phyloP scores from a whole-genome alignment of 2,797 vertebrate species.

The Muraenolepis orangiensis region DNA sequence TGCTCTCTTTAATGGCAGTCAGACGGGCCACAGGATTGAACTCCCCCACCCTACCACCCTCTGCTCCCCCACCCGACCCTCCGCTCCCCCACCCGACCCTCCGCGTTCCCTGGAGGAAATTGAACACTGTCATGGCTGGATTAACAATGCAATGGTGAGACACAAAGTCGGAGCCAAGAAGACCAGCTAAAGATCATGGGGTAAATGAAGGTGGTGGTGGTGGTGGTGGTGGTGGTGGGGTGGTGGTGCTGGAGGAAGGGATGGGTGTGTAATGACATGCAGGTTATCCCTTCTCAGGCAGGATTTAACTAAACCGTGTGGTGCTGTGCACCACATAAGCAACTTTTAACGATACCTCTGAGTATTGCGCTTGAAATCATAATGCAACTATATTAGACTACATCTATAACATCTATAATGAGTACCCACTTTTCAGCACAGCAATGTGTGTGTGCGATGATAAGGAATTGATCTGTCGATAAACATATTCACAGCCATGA shows the following conservation, averaged over 20 bases:
- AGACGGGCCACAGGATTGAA: slow-evolving; percentile 53
- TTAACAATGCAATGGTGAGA: slow-evolving; percentile 97
- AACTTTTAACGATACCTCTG: slow-evolving; percentile 46
- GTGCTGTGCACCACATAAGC: slow-evolving; percentile 51
- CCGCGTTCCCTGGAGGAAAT: slow-evolving; percentile 95
- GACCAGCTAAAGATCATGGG: slow-evolving; percentile 84
- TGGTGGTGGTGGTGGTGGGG: slow-evolving; percentile 20
- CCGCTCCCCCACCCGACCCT: slow-evolving; percentile 62
- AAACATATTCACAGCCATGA: background rate
- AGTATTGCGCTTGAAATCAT: slow-evolving; percentile 34
- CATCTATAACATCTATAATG: background rate
- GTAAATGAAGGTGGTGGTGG: slow-evolving; percentile 80
- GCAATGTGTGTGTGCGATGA: background rate
- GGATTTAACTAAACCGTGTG: slow-evolving; percentile 67
- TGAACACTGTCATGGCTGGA: slow-evolving; percentile 99
- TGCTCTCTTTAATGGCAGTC: slow-evolving; percentile 59
- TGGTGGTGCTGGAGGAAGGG: slow-evolving; percentile 65
- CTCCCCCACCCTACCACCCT: background rate
- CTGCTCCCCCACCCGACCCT: slow-evolving; percentile 36
- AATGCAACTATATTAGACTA: background rate
- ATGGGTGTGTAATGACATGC: slow-evolving; percentile 81
- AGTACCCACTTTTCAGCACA: background rate
- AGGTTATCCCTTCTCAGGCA: slow-evolving; percentile 99
- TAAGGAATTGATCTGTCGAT: no score
- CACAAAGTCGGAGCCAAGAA: slow-evolving; percentile 93